Conservation (phyloP, 1,140 invertebrate species). For the Ostrea denselamellosa region DNA sequence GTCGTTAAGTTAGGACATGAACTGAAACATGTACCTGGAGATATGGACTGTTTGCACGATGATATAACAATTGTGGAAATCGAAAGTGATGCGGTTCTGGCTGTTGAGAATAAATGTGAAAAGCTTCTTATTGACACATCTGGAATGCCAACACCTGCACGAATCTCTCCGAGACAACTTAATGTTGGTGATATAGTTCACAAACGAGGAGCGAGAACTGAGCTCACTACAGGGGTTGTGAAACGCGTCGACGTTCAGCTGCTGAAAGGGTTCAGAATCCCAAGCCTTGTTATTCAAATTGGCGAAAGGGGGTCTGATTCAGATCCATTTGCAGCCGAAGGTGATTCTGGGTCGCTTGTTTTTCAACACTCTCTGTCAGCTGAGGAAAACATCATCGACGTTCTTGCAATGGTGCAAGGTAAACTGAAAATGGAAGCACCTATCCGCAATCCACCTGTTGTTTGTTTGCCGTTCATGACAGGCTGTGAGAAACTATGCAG, state of each 20-base stretch:
- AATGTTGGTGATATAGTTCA: neutral
- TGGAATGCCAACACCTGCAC: neutral
- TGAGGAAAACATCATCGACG: neutral
- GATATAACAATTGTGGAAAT: neutral
- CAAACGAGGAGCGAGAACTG: constrained; percentile 2
- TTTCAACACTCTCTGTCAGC: neutral
- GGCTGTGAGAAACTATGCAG: neutral
- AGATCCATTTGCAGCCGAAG: neutral
- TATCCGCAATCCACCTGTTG: neutral
- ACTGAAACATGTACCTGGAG: neutral
- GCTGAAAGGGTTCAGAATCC: neutral
- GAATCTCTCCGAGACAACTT: neutral
- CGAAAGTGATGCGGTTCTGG: neutral
- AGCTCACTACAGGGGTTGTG: neutral
- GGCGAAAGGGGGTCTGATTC: neutral
- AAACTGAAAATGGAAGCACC: neutral
- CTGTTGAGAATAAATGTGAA: neutral
- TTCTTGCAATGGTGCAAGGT: neutral
- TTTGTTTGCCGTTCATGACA: neutral
- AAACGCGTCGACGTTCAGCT: neutral
- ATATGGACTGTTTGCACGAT: neutral
- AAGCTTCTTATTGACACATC: neutral
- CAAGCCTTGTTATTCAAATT: neutral
- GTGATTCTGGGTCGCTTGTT: neutral
- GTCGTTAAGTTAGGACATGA: neutral